A percentile compares a stretch with the other conserved stretches of the same genome.
Evolutionary conservation across 2,888 invertebrate species (phyloP).

Genomic region (Endotricha flammealis): DNA sequence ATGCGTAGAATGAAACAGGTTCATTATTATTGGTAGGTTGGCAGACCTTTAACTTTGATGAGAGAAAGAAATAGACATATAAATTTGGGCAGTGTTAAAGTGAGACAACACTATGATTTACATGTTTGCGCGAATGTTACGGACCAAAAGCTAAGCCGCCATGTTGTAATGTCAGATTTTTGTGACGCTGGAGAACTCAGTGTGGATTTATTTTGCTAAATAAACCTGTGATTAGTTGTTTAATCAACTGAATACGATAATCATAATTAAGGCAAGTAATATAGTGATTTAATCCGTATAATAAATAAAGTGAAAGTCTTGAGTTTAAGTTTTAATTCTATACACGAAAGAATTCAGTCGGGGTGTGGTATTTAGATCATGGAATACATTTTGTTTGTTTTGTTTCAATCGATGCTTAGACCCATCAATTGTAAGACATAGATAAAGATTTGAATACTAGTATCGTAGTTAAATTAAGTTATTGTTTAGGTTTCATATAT

Average conservation of each 20-base stretch:
- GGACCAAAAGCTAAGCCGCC: constrained; percentile 50
- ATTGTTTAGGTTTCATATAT: too few relatives aligned
- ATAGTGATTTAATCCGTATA: constrained; percentile 6
- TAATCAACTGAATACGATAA: constrained; percentile 36
- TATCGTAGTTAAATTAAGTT: too few relatives aligned
- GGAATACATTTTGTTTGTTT: constrained; percentile 62
- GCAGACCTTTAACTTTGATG: constrained; percentile 17
- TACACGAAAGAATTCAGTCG: constrained; percentile 37
- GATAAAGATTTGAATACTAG: too few relatives aligned
- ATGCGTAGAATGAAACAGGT: background rate
- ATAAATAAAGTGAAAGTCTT: background rate
- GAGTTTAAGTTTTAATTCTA: background rate
- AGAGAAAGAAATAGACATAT: constrained; percentile 25
- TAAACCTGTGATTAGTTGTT: constrained; percentile 37
- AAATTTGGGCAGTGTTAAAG: constrained; percentile 5
- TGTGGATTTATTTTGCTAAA: constrained; percentile 38
- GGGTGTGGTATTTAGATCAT: constrained; percentile 72
- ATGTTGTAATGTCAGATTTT: constrained; percentile 70
- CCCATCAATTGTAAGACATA: constrained; percentile 33
- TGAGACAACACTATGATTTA: constrained; percentile 25
- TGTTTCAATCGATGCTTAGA: constrained; percentile 44
- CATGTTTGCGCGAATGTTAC: constrained; percentile 23
- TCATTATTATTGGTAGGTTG: background rate
- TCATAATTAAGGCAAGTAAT: constrained; percentile 44
- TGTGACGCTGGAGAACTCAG: constrained; percentile 46